Evolutionary conservation across 2,888 invertebrate genomes (phyloP), one percentile per base, ranked within the genome.

Genomic region (Adelognathus sp.): DNA sequence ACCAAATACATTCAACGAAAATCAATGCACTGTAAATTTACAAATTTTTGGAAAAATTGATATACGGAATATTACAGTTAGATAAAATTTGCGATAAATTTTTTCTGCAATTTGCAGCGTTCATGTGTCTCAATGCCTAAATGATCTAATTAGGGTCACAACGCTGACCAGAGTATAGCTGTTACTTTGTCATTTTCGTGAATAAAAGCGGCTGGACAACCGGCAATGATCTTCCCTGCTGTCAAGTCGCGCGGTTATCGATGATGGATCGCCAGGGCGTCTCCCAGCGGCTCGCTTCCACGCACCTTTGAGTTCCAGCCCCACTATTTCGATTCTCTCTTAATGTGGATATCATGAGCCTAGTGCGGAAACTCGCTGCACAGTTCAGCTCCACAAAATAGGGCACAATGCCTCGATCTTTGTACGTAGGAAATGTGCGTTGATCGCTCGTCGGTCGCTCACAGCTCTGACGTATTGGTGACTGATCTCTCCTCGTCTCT

Each of bases 271-370:
- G 78, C 74, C 64, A 69, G 73, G 78, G 70, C 52, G 61, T 54
- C 61, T 52, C 54, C 61, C n/a, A n/a, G 67, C 44, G 54, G 56
- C 61, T 60, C 61, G 27, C 46, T 58, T 75, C 63, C 75, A 56
- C 24, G 52, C 61, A 76, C 63, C 67, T 70, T 74, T 66, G 33
- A 66, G 50, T 61, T 36, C 11, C 24, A 71, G 39, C 31, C 66
- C 60, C 50, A n/a, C 52, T 18, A 46, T 36, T n/a, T 7, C 54
- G 27, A 50, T 14, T 29, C 61, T 66, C 27, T 54, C 27, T 54
- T 71, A 75, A 79, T 79, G 75, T 74, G 75, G 71, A 79, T 79
- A 79, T 75, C 75, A 79, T 71, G 21, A 71, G 79, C 44, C 66
- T 46, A 36, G 54, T 44, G 70, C 58, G 69, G 50, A 78, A 73